Evolutionary conservation across 2,888 invertebrate genomes (phyloP).

Genomic region (Noctua pronuba): DNA sequence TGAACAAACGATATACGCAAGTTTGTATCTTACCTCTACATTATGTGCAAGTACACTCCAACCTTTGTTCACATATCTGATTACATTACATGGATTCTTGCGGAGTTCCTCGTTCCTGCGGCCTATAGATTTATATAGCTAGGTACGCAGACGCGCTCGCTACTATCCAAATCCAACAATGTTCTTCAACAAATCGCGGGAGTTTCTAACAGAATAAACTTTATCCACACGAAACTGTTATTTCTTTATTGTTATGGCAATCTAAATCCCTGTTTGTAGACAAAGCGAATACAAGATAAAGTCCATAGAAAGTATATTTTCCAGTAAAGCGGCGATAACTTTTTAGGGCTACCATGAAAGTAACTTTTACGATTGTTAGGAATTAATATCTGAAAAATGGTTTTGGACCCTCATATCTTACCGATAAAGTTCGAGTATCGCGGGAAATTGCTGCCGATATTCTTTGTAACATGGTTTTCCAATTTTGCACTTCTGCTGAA

Average conservation of each 20-base stretch:
- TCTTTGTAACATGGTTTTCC: slow-evolving; percentile 69
- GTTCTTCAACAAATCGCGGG: slow-evolving; percentile 63
- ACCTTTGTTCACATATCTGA: slow-evolving; percentile 70
- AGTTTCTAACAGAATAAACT: slow-evolving; percentile 78
- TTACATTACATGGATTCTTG: slow-evolving; percentile 68
- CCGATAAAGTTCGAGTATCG: slow-evolving; percentile 80
- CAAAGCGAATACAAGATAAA: slow-evolving; percentile 83
- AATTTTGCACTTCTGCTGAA: slow-evolving; percentile 67
- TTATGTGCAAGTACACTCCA: slow-evolving; percentile 62
- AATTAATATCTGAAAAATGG: slow-evolving; percentile 89
- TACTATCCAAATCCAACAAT: slow-evolving; percentile 45
- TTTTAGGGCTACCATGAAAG: slow-evolving; percentile 87
- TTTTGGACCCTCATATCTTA: slow-evolving; percentile 84
- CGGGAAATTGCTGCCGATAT: slow-evolving; percentile 73
- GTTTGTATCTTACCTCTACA: slow-evolving; percentile 64
- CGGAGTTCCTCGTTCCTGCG: slow-evolving; percentile 49
- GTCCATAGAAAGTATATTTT: slow-evolving; percentile 84
- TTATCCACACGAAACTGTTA: slow-evolving; percentile 76
- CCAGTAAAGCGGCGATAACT: slow-evolving; percentile 82
- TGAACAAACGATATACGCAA: slow-evolving; percentile 58
- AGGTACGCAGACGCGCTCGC: slow-evolving; percentile 11
- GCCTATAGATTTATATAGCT: slow-evolving; percentile 48
- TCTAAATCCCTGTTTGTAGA: slow-evolving; percentile 79
- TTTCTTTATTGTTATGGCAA: slow-evolving; percentile 82
- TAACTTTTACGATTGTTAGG: slow-evolving; percentile 89